Percentiles rank a stretch among this genome's conserved stretches.
These are phyloP conservation scores for Atherinosoma microstoma DNA, from an alignment of 2,797 vertebrate species.

Conservation along the genomic window DNA sequence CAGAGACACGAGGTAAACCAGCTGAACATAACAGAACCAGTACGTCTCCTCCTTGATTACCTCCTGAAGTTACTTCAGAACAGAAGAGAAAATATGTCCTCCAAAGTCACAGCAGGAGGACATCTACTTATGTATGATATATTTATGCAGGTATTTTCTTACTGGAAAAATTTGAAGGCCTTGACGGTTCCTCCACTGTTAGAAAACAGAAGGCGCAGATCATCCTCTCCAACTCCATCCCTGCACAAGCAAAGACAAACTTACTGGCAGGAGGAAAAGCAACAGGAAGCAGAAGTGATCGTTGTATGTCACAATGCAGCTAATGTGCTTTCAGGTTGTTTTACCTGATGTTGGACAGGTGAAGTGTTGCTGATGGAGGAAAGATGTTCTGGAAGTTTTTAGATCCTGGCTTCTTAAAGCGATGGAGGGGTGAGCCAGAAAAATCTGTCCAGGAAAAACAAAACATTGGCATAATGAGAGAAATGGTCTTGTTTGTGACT, in stretches of 20 bases:
- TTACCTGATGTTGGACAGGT: constrained; percentile 97
- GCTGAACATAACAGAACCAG: neutral
- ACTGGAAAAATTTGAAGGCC: constrained; percentile 99
- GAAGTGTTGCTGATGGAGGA: constrained; percentile 96
- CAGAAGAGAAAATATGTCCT: neutral
- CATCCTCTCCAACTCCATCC: constrained; percentile 93
- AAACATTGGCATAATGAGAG: neutral
- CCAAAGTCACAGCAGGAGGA: neutral
- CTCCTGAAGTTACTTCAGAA: neutral
- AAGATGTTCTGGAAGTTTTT: constrained; percentile 99
- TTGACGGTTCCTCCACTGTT: constrained; percentile 96
- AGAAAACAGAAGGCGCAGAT: constrained; percentile 93
- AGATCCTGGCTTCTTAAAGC: constrained; percentile 98
- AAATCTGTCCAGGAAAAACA: constrained; percentile 83
- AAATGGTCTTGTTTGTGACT: neutral
- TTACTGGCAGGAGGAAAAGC: neutral
- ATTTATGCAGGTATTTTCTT: constrained; percentile 73
- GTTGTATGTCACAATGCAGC: neutral
- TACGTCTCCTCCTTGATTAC: neutral
- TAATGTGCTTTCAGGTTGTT: constrained; percentile 16
- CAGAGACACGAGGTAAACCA: neutral
- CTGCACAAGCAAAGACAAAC: constrained; percentile 73
- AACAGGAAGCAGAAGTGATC: neutral
- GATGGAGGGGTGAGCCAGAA: constrained; percentile 95
- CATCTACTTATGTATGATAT: neutral